Conservation (phyloP, 1,140 invertebrate genomes). For the Megathymus violae region DNA sequence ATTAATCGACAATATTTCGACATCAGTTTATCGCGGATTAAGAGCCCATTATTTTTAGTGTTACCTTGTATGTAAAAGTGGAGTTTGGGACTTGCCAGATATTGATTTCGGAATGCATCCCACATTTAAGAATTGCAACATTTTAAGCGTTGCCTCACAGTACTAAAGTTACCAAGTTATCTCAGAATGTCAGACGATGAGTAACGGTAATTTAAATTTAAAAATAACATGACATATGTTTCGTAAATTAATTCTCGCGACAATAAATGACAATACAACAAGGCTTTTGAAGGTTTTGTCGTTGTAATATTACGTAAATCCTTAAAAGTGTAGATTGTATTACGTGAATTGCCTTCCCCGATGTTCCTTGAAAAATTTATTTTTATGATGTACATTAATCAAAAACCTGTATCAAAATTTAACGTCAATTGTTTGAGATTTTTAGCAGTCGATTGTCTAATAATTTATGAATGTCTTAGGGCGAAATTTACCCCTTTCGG, state of each 20-base stretch:
- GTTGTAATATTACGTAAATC: conserved; percentile 13
- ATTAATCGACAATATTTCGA: conserved; percentile 18
- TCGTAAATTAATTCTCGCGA: too few species aligned
- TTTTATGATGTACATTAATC: conserved; percentile 58
- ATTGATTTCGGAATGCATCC: conserved; percentile 18
- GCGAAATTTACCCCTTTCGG: too few species aligned
- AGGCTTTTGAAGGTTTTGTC: background rate
- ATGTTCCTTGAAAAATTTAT: too few species aligned
- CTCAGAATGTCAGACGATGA: too few species aligned
- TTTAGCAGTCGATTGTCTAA: too few species aligned
- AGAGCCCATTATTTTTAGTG: conserved; percentile 21
- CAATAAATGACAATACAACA: background rate
- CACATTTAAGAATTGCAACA: conserved; percentile 2
- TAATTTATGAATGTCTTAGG: too few species aligned
- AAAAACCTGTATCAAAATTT: too few species aligned
- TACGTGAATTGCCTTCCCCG: background rate
- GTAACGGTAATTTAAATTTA: too few species aligned
- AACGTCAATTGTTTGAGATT: too few species aligned
- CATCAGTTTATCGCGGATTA: conserved; percentile 15
- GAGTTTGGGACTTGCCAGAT: conserved; percentile 19
- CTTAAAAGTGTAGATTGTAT: conserved; percentile 5
- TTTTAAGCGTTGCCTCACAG: background rate
- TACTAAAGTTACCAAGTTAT: too few species aligned
- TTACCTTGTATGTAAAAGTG: conserved; percentile 25
- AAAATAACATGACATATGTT: too few species aligned